Evolutionary conservation across 2,113 vertebrate genomes (phyloP).

Genomic region (Engraulis encrasicolus): DNA sequence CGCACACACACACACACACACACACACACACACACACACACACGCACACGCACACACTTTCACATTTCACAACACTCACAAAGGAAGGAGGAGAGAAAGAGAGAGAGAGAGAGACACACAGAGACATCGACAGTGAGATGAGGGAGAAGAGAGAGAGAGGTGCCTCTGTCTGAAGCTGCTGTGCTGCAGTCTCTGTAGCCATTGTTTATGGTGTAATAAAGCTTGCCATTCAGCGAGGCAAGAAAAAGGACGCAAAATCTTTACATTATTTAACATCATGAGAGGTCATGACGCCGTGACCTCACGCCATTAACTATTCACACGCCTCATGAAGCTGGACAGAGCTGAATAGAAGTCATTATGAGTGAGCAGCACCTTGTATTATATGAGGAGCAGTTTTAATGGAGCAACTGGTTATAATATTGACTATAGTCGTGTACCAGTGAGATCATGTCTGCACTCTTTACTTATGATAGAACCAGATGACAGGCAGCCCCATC

Average conservation of each 20-base stretch:
- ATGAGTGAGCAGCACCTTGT: background rate
- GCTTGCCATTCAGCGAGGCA: background rate
- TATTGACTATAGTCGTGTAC: background rate
- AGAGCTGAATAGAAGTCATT: background rate
- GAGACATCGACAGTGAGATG: background rate
- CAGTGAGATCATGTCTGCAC: constrained; percentile 15
- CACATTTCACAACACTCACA: too few relatives aligned
- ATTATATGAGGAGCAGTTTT: background rate
- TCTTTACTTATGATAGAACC: constrained; percentile 2
- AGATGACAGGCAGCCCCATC: background rate
- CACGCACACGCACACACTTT: too few relatives aligned
- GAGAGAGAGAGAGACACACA: too few relatives aligned
- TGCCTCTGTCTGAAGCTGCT: background rate
- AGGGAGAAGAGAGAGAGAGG: background rate
- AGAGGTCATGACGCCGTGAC: background rate
- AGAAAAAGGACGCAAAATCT: background rate
- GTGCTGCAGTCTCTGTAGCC: background rate
- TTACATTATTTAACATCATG: background rate
- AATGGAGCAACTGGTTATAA: background rate
- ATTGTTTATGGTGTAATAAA: background rate
- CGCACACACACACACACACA: too few relatives aligned
- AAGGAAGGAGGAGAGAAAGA: too few relatives aligned
- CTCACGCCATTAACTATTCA: background rate
- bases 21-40: background rate
- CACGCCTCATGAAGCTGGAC: background rate